Base-by-base conservation (phyloP, 2,113 vertebrate genomes). In the Ornithorhynchus anatinus region DNA sequence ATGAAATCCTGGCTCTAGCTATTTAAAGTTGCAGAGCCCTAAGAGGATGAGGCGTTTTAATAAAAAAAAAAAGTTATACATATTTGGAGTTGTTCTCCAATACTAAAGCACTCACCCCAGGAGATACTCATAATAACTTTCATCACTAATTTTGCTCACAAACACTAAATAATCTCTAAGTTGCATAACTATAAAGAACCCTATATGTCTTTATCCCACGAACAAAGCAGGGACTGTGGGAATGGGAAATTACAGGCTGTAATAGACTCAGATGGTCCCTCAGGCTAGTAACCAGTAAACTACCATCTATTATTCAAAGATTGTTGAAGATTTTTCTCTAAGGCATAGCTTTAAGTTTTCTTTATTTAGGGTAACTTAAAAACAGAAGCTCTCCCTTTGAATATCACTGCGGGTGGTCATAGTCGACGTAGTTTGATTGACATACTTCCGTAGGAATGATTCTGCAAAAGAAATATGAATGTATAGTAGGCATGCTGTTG, bases 11-110 rank as follows among this genome's bases (percentile, higher is more conserved):
- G 58, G 48, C 63, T 36, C 25, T 20, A 48, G 38, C 35, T 48
- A 43, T 79, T 72, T 73, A 80, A 83, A 77, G 66, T 75, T 66
- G 83, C 68, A 48, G 78, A 58, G 38, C 61, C 68, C 47, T 64
- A 68, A 3, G 8, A 8, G 74, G 74, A 83, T 70, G 22, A 67
- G 63, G 31, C 70, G n/a, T n/a, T 58, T 78, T 84, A 67, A 63
- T 64, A 53, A 69, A 82, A 45, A 16, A 51, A 44, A 8, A n/a
- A 27, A 3, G 25, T 73, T 71, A 35, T 8, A 7, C 35, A 10
- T 51, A 0, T 22, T 19, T 60, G 32, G 17, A 72, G 50, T 50
- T 56, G 23, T 48, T 79, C 22, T 33, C 22, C 27, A 42, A 16
- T 42, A 40, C 25, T 20, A 57, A 80, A 86, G 77, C 61, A 77